A percentile compares a stretch with the other conserved stretches of the same genome.
These are phyloP conservation scores for Caenorhabditis auriculariae DNA, from an alignment of 2,888 invertebrate species.

Conservation along the genomic window DNA sequence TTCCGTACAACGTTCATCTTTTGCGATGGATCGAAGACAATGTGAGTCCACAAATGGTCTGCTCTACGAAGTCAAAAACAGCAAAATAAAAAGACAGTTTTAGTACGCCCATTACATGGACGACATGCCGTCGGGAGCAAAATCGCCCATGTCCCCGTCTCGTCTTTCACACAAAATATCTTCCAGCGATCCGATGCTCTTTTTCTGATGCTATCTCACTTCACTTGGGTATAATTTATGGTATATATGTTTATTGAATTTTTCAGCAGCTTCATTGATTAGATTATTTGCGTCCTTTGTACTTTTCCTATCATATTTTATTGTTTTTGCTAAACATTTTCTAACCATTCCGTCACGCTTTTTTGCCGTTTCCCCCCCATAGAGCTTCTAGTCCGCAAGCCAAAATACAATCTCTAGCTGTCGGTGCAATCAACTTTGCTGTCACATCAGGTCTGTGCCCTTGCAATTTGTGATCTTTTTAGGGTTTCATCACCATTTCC, in stretches of 20 bases:
- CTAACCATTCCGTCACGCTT: neutral
- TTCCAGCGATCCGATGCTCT: conserved; percentile 51
- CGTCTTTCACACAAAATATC: conserved; percentile 49
- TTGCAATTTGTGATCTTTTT: no score
- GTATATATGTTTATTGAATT: no score
- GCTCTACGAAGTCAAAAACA: conserved; percentile 1
- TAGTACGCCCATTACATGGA: conserved; percentile 58
- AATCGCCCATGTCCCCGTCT: conserved; percentile 44
- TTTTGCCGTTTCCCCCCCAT: conserved; percentile 1
- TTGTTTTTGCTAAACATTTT: neutral
- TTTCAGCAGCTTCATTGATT: conserved; percentile 1
- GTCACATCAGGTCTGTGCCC: no score
- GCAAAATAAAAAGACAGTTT: conserved; percentile 8
- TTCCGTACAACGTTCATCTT: conserved; percentile 62
- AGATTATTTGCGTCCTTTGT: no score
- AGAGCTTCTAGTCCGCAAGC: no score
- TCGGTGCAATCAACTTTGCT: neutral
- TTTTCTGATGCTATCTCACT: conserved; percentile 30
- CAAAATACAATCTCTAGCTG: conserved; percentile 2
- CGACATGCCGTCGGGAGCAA: conserved; percentile 41
- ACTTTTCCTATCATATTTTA: neutral
- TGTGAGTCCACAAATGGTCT: conserved; percentile 40
- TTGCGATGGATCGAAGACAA: conserved; percentile 63
- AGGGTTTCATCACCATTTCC: no score
- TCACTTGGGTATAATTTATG: conserved; percentile 16